Evolutionary conservation across 2,888 invertebrate genomes (phyloP).

Genomic region (Cheilosia vulpina): DNA sequence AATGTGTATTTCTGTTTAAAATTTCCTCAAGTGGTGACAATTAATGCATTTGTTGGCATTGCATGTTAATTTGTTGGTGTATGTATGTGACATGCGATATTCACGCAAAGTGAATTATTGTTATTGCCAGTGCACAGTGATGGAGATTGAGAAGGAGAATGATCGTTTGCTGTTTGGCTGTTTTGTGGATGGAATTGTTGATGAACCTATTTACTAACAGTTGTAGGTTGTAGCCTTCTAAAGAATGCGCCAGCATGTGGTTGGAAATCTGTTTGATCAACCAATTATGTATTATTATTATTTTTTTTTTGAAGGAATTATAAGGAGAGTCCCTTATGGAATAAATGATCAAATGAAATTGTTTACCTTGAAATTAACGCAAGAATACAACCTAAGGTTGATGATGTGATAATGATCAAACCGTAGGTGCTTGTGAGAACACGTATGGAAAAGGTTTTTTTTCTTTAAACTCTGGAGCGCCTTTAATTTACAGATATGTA

Average conservation of each 20-base stretch:
- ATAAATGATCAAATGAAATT: constrained; percentile 7
- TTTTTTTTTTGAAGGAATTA: constrained; percentile 21
- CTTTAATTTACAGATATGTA: no score
- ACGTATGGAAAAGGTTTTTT: not conserved
- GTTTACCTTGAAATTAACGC: not conserved
- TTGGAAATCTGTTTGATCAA: constrained; percentile 12
- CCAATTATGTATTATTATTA: constrained; percentile 20
- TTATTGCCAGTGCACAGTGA: constrained; percentile 27
- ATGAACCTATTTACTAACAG: constrained; percentile 7
- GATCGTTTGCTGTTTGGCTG: constrained; percentile 17
- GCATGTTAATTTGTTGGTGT: constrained; percentile 16
- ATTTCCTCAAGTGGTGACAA: constrained; percentile 39
- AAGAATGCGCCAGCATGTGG: constrained; percentile 23
- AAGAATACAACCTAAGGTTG: not conserved
- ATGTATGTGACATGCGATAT: constrained; percentile 20
- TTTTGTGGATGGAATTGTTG: constrained; percentile 23
- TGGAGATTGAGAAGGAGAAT: constrained; percentile 40
- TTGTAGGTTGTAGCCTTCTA: constrained; percentile 30
- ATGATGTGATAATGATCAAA: constrained; percentile 12
- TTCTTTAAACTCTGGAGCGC: no score
- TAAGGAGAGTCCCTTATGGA: constrained; percentile 12
- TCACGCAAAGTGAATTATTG: constrained; percentile 33
- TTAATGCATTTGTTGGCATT: constrained; percentile 39
- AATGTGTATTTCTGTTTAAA: constrained; percentile 45
- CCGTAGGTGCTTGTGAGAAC: not conserved